Conservation (phyloP, 2,888 invertebrate species). For the Epinotia demarniana region DNA sequence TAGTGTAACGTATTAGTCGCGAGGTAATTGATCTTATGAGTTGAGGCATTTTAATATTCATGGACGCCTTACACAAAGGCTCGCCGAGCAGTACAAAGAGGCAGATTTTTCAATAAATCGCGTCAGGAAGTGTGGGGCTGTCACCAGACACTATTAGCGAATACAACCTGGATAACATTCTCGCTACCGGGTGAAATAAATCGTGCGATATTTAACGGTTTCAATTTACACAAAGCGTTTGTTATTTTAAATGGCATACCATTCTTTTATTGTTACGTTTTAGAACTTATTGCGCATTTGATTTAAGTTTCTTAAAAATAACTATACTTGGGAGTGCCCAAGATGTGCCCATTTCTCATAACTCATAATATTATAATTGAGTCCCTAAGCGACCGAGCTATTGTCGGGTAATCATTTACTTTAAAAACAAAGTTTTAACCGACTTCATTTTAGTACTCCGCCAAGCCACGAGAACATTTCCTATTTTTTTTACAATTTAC, state of each 20-base stretch:
- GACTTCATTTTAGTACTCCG: too few relatives aligned
- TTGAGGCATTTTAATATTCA: conserved; percentile 74
- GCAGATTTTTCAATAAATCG: conserved; percentile 55
- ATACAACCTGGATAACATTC: neutral
- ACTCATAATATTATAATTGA: too few relatives aligned
- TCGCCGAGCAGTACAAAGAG: conserved; percentile 53
- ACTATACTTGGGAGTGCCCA: too few relatives aligned
- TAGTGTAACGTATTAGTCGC: conserved; percentile 46
- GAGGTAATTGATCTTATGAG: conserved; percentile 69
- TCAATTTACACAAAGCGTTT: conserved; percentile 25
- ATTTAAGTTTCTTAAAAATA: too few relatives aligned
- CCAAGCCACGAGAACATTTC: too few relatives aligned
- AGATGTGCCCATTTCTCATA: too few relatives aligned
- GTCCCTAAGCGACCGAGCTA: too few relatives aligned
- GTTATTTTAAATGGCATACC: conserved; percentile 3
- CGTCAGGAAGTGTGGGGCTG: conserved; percentile 25
- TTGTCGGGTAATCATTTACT: too few relatives aligned
- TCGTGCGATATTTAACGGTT: conserved; percentile 2
- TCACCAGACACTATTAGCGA: conserved; percentile 33
- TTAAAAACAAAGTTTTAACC: too few relatives aligned
- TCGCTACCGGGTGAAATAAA: conserved; percentile 13
- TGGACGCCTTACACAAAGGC: conserved; percentile 60
- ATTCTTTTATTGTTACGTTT: neutral
- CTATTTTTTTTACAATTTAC: too few relatives aligned
- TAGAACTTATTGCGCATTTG: too few relatives aligned